Percentiles rank a stretch among this genome's conserved stretches.
phyloP scores from a whole-genome alignment of 2,888 invertebrate genomes.

The Drosophila vallismaia region DNA sequence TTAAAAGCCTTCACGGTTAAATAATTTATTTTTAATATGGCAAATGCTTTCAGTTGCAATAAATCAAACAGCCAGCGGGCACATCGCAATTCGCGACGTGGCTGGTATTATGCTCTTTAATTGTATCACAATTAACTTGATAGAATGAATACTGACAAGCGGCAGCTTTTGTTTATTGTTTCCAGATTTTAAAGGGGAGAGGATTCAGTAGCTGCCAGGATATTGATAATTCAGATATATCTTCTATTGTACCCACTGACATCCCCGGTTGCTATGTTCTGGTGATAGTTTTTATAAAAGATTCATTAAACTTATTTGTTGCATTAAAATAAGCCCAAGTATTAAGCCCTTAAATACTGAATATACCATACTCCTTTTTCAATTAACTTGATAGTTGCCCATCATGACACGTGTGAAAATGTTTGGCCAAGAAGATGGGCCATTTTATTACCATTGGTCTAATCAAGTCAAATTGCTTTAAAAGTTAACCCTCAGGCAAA shows the following conservation, averaged over 20 bases:
- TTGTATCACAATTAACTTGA: conserved; percentile 66
- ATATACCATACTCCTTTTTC: neutral
- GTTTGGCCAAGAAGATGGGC: conserved; percentile 16
- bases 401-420: conserved; percentile 16
- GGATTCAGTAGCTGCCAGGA: conserved; percentile 41
- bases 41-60: conserved; percentile 62
- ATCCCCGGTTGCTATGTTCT: neutral
- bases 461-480: conserved; percentile 25
- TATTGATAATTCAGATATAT: conserved; percentile 58
- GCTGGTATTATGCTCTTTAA: conserved; percentile 65
- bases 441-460: conserved; percentile 19
- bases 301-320: neutral
- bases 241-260: conserved; percentile 49
- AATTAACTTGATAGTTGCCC: neutral
- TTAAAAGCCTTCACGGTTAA: conserved; percentile 49
- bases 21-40: conserved; percentile 63
- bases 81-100: conserved; percentile 30
- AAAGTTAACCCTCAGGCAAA: conserved; percentile 21
- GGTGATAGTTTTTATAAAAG: no score
- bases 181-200: conserved; percentile 59
- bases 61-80: conserved; percentile 51
- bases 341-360: no score
- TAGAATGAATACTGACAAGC: conserved; percentile 15
- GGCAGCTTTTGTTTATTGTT: conserved; percentile 68
- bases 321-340: no score